Percentiles rank a stretch among this genome's conserved stretches.
Conservation (phyloP, 2,888 invertebrate species). For the Odontocerum albicorne region DNA sequence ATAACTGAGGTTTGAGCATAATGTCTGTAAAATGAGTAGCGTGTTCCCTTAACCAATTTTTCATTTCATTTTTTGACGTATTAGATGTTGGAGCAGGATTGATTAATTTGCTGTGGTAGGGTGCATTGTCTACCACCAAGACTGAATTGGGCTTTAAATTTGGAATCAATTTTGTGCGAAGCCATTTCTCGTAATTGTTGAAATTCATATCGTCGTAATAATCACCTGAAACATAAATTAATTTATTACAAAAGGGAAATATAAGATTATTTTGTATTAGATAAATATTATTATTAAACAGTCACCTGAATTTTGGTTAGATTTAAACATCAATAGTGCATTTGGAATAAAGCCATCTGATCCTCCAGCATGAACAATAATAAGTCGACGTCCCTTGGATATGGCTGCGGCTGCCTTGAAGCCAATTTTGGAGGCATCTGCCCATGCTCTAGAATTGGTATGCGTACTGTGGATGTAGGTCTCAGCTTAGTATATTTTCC, state of each 20-base stretch:
- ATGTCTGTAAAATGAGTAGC: not conserved
- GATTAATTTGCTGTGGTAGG: conserved; percentile 4
- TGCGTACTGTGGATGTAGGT: conserved; percentile 32
- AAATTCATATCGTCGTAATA: conserved; percentile 10
- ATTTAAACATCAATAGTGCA: conserved; percentile 9
- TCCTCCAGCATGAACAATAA: conserved; percentile 37
- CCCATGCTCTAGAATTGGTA: conserved; percentile 18
- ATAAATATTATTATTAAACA: too few relatives aligned
- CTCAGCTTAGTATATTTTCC: conserved; percentile 32
- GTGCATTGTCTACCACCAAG: not conserved
- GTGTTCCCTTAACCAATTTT: not conserved
- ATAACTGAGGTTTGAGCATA: not conserved
- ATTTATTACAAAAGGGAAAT: too few relatives aligned
- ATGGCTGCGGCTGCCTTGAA: conserved; percentile 20
- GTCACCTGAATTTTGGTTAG: conserved; percentile 12
- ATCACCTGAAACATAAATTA: too few relatives aligned
- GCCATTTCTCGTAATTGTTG: not conserved
- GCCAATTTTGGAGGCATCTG: conserved; percentile 17
- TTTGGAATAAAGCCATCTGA: conserved; percentile 36
- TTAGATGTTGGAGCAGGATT: conserved; percentile 3
- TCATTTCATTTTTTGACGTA: not conserved
- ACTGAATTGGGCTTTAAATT: conserved; percentile 7
- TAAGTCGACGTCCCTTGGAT: conserved; percentile 33
- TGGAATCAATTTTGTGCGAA: not conserved
- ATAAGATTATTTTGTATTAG: too few relatives aligned